Evolutionary conservation across 2,113 vertebrate species (phyloP).

Genomic region (Conger conger): DNA sequence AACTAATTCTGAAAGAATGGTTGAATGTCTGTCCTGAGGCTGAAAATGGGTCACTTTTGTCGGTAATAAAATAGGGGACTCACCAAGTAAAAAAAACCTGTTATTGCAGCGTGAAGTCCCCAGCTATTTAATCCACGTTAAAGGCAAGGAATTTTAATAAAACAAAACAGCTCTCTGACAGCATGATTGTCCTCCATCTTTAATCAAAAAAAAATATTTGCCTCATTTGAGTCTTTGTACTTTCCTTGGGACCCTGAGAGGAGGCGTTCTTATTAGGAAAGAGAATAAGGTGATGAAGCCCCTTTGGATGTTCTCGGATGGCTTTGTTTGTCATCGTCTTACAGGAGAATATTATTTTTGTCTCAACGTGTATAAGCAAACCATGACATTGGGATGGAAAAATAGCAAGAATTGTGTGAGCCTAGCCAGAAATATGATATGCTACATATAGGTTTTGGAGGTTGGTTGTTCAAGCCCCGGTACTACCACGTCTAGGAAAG

Average conservation of each 20-base stretch:
- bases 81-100: not conserved
- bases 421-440: not conserved
- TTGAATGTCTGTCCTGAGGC: not conserved
- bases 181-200: not conserved
- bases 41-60: not conserved
- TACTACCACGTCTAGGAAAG: not conserved
- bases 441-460: too few relatives aligned
- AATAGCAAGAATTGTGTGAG: not conserved
- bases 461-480: too few relatives aligned
- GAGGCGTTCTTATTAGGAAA: slow-evolving; percentile 43
- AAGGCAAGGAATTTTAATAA: slow-evolving; percentile 10
- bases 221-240: slow-evolving; percentile 34
- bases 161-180: not conserved
- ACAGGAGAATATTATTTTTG: slow-evolving; percentile 51
- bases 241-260: slow-evolving; percentile 39
- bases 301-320: too few relatives aligned
- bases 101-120: not conserved
- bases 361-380: slow-evolving; percentile 54
- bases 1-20: not conserved
- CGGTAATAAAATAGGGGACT: not conserved
- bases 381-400: slow-evolving; percentile 28
- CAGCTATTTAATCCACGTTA: not conserved
- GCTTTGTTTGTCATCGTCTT: slow-evolving; percentile 67
- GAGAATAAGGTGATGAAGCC: slow-evolving; percentile 45
- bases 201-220: not conserved